Conservation (phyloP, 1,140 invertebrate genomes). For the Cydia splendana region DNA sequence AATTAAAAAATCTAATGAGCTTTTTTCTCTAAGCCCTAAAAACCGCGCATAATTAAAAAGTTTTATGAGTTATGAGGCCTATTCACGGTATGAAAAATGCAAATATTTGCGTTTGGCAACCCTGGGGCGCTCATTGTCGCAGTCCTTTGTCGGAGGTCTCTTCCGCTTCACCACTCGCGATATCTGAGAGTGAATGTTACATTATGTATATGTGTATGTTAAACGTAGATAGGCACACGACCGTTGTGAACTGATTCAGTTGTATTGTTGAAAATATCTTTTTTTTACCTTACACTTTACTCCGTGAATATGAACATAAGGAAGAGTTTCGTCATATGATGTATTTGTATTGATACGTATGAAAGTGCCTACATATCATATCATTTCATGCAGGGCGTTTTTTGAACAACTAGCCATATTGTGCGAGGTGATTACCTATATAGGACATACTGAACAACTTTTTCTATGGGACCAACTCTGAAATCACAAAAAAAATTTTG, state of each 20-base stretch:
- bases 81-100: slow-evolving; percentile 33
- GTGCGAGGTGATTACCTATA: no score
- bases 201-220: slow-evolving; percentile 25
- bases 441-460: no score
- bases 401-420: no score
- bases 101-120: slow-evolving; percentile 50
- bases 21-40: slow-evolving; percentile 21
- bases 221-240: background rate
- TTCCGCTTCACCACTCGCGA: slow-evolving; percentile 68
- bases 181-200: slow-evolving; percentile 50
- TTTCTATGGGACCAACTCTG: no score
- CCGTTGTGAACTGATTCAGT: background rate
- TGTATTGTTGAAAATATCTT: background rate
- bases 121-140: slow-evolving; percentile 69
- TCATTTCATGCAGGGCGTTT: no score
- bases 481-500: no score
- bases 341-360: no score
- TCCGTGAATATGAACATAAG: no score
- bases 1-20: slow-evolving; percentile 34
- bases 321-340: no score
- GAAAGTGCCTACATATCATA: no score
- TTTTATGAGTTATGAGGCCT: slow-evolving; percentile 23
- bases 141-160: slow-evolving; percentile 72
- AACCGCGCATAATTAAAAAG: slow-evolving; percentile 32
- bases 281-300: no score